Conservation (phyloP, 2,888 invertebrate species). For the Leucoma salicis region DNA sequence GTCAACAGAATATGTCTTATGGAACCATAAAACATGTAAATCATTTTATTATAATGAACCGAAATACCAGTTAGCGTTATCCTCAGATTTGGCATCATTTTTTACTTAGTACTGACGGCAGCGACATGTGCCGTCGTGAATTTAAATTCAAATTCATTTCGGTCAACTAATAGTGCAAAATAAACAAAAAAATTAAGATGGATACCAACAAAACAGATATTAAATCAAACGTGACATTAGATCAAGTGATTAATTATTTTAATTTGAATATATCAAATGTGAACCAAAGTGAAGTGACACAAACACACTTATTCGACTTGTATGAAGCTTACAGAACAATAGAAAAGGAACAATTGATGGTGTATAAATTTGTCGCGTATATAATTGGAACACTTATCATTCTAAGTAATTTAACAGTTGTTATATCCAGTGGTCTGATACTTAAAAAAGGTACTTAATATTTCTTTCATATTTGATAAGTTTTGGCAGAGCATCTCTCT, state of each 20-base stretch:
- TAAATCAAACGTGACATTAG: conserved; percentile 40
- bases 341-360: conserved; percentile 63
- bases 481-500: too few relatives aligned
- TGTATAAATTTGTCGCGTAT: conserved; percentile 81
- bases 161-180: conserved; percentile 18
- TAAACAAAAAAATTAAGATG: conserved; percentile 8
- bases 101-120: conserved; percentile 43
- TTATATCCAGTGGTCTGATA: conserved; percentile 85
- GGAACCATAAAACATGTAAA: conserved; percentile 61
- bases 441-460: conserved; percentile 83
- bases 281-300: conserved; percentile 54
- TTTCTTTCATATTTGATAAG: too few relatives aligned
- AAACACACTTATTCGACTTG: conserved; percentile 46
- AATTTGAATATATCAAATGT: conserved; percentile 47
- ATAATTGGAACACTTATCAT: conserved; percentile 80
- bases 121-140: conserved; percentile 47
- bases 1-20: conserved; percentile 18
- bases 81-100: conserved; percentile 52
- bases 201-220: conserved; percentile 29
- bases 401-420: conserved; percentile 82
- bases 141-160: conserved; percentile 12
- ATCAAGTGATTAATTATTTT: conserved; percentile 48
- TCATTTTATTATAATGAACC: conserved; percentile 50
- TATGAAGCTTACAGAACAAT: conserved; percentile 58
- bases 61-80: conserved; percentile 55